A percentile compares a stretch with the other conserved stretches of the same genome.
Conservation (phyloP, 2,888 invertebrate species). For the Prosopocoilus inquinatus region DNA sequence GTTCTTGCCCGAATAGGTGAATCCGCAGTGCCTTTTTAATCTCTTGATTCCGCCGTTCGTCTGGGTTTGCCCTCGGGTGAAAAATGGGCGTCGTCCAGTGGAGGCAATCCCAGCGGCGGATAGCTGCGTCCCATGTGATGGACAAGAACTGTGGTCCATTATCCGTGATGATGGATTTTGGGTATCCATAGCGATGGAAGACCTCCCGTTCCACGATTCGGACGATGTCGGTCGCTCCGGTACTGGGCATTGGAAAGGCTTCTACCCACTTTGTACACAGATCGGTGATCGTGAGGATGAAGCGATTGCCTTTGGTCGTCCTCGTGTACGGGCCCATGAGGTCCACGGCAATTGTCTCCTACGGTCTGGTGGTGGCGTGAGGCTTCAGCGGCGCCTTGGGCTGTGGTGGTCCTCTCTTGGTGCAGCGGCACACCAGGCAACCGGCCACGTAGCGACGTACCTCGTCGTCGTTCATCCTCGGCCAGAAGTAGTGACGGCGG, state of each 20-base stretch:
- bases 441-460: conserved; percentile 28
- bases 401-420: conserved; percentile 15
- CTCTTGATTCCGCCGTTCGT: conserved; percentile 30
- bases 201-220: conserved; percentile 15
- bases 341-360: conserved; percentile 16
- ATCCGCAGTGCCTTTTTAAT: conserved; percentile 27
- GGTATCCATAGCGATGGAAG: conserved; percentile 19
- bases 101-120: conserved; percentile 16
- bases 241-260: conserved; percentile 23
- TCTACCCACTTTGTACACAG: conserved; percentile 30
- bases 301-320: conserved; percentile 15
- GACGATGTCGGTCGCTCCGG: conserved; percentile 8
- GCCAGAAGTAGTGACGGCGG: conserved; percentile 9
- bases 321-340: conserved; percentile 19
- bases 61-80: conserved; percentile 30
- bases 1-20: background rate
- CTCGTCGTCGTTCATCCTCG: background rate
- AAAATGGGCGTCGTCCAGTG: conserved; percentile 29
- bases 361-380: conserved; percentile 12
- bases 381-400: conserved; percentile 12
- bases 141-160: conserved; percentile 18
- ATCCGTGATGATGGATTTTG: conserved; percentile 14
- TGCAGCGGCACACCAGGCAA: conserved; percentile 10
- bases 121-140: conserved; percentile 8
- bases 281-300: conserved; percentile 27